These are phyloP conservation scores for Arnoldichthys spilopterus DNA, from an alignment of 2,797 vertebrate species.

Conservation along the genomic window DNA sequence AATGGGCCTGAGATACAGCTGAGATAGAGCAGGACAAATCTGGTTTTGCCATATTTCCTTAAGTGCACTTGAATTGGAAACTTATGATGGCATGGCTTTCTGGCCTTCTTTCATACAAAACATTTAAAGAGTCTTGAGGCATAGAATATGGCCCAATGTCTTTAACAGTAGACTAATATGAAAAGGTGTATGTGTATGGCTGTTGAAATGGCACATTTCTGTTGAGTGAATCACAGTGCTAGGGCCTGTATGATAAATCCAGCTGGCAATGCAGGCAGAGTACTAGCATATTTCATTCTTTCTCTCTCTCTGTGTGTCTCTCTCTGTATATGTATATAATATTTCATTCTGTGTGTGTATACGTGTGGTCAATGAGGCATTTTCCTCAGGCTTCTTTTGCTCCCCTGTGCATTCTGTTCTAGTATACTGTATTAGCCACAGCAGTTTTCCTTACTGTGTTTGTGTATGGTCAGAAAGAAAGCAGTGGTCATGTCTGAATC, in stretches of 20 bases:
- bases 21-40: constrained; percentile 27
- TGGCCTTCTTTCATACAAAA: constrained; percentile 50
- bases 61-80: constrained; percentile 55
- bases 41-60: constrained; percentile 50
- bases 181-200: constrained; percentile 47
- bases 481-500: constrained; percentile 28
- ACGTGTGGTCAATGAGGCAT: constrained; percentile 24
- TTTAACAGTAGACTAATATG: constrained; percentile 47
- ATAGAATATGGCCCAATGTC: constrained; percentile 30
- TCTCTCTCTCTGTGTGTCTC: constrained; percentile 17
- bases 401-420: neutral
- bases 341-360: constrained; percentile 25
- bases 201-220: constrained; percentile 57
- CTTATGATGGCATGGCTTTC: constrained; percentile 50
- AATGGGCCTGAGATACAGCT: constrained; percentile 4
- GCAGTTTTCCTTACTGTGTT: constrained; percentile 41
- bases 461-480: constrained; percentile 35
- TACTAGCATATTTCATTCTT: constrained; percentile 12
- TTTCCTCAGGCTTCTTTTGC: neutral
- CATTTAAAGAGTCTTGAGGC: constrained; percentile 44
- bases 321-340: constrained; percentile 1
- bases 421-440: constrained; percentile 9
- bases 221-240: constrained; percentile 41
- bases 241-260: constrained; percentile 46
- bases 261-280: constrained; percentile 26